phyloP scores from a whole-genome alignment of 2,888 invertebrate genomes.

The Linnaemya vulpina region DNA sequence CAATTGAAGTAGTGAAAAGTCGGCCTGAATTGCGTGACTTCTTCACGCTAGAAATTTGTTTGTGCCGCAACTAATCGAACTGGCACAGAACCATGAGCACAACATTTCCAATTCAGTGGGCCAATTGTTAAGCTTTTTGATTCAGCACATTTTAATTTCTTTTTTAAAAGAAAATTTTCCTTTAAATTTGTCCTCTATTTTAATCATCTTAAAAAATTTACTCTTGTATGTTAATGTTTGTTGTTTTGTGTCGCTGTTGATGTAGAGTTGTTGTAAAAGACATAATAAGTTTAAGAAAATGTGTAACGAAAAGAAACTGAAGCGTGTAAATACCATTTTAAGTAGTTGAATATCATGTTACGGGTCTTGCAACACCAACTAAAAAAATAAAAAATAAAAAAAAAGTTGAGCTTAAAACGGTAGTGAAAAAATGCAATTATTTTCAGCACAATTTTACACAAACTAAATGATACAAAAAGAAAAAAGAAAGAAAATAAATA shows the following conservation, averaged over 20 bases:
- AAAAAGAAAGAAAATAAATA: too few relatives aligned
- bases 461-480: conserved; percentile 33
- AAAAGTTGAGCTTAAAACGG: conserved; percentile 3
- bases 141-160: too few relatives aligned
- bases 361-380: conserved; percentile 42
- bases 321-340: conserved; percentile 71
- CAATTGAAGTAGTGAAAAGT: too few relatives aligned
- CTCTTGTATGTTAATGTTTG: background rate
- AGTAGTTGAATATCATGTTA: conserved; percentile 66
- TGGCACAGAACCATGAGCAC: too few relatives aligned
- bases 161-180: background rate
- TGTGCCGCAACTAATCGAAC: too few relatives aligned
- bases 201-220: conserved; percentile 52
- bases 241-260: background rate
- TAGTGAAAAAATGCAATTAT: conserved; percentile 58
- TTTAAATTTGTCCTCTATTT: conserved; percentile 2
- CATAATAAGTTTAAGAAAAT: conserved; percentile 71
- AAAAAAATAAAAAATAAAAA: background rate
- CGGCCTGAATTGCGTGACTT: too few relatives aligned
- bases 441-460: conserved; percentile 55
- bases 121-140: too few relatives aligned
- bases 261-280: conserved; percentile 53
- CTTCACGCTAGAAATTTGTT: too few relatives aligned
- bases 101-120: too few relatives aligned
- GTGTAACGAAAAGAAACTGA: conserved; percentile 66